Evolutionary conservation across 2,113 vertebrate species (phyloP).

Genomic region (Melanotaenia duboulayi): DNA sequence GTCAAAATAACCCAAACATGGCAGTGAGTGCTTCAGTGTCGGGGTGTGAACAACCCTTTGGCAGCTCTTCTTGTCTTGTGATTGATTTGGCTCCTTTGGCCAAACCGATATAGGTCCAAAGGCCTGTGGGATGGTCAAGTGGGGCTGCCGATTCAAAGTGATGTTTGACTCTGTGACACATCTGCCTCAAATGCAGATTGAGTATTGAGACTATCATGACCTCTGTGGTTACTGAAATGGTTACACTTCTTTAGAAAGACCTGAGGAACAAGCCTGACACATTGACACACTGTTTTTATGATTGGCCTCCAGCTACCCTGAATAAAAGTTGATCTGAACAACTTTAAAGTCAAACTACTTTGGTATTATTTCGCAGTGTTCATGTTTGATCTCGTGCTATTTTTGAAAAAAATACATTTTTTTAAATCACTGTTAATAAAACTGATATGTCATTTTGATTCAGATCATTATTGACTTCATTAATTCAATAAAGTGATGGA

Average conservation of each 20-base stretch:
- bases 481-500: not conserved
- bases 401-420: constrained; percentile 16
- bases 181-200: constrained; percentile 43
- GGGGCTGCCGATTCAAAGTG: constrained; percentile 46
- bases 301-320: constrained; percentile 11
- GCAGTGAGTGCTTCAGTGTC: constrained; percentile 40
- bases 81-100: constrained; percentile 72
- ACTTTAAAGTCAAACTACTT: constrained; percentile 21
- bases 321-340: constrained; percentile 13
- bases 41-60: constrained; percentile 69
- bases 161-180: constrained; percentile 64
- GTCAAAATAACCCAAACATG: constrained; percentile 61
- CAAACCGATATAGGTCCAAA: constrained; percentile 64
- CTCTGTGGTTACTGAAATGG: constrained; percentile 49
- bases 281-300: constrained; percentile 42
- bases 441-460: not conserved
- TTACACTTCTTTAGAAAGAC: constrained; percentile 18
- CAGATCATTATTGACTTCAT: not conserved
- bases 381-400: not conserved
- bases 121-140: constrained; percentile 68
- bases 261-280: constrained; percentile 31
- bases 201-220: constrained; percentile 51
- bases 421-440: not conserved
- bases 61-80: constrained; percentile 60
- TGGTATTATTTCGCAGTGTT: not conserved